Percentiles rank a stretch among this genome's conserved stretches.
These are phyloP conservation scores for Caenorhabditis becei DNA, from an alignment of 2,888 invertebrate species.

Conservation along the genomic window DNA sequence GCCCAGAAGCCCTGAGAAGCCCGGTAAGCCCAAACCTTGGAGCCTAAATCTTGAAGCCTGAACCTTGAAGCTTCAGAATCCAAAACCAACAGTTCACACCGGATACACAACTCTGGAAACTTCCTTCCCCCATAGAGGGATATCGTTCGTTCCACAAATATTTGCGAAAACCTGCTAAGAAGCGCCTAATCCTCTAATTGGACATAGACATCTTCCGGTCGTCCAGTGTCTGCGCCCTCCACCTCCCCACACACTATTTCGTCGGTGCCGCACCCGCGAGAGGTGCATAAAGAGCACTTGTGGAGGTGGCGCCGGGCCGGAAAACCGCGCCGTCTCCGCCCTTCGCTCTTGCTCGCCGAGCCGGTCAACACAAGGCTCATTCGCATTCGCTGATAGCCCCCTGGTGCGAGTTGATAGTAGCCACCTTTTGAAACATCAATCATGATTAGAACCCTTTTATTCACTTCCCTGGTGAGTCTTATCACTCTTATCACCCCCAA, in stretches of 20 bases:
- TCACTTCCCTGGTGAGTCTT: constrained; percentile 46
- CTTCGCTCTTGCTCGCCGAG: not conserved
- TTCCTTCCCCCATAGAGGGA: not conserved
- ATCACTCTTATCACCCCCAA: not conserved
- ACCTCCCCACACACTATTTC: not conserved
- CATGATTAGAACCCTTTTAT: constrained; percentile 41
- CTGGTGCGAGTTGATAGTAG: constrained; percentile 15
- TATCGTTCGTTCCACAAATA: constrained; percentile 41
- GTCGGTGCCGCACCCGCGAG: constrained; percentile 6
- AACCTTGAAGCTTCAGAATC: too few species aligned
- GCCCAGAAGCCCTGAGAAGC: too few species aligned
- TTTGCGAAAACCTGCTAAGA: constrained; percentile 60
- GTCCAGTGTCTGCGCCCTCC: too few species aligned
- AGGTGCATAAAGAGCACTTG: constrained; percentile 47
- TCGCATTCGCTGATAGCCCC: constrained; percentile 1
- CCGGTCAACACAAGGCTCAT: constrained; percentile 29
- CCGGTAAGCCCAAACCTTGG: too few species aligned
- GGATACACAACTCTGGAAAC: not conserved
- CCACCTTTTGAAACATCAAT: constrained; percentile 6
- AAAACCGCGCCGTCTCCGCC: constrained; percentile 37
- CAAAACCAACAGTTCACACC: not conserved
- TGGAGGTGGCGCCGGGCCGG: constrained; percentile 52
- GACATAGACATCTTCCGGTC: constrained; percentile 51
- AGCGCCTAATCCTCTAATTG: constrained; percentile 56
- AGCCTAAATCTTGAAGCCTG: too few species aligned